Conservation (phyloP, 2,888 invertebrate species). For the Heliconius sara region DNA sequence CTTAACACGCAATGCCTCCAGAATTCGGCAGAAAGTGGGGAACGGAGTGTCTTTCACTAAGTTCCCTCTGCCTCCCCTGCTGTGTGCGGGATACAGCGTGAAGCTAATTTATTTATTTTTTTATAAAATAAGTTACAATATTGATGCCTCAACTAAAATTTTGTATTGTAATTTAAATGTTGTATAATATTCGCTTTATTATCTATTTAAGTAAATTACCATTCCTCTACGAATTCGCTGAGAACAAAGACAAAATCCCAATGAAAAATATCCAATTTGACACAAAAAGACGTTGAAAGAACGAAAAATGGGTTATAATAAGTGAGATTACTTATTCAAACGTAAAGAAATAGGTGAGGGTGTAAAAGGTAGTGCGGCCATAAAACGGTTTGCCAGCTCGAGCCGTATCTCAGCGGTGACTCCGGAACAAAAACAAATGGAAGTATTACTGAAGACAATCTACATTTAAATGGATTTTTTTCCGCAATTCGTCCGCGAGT, state of each 20-base stretch:
- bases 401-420: slow-evolving; percentile 73
- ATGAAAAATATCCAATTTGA: slow-evolving; percentile 23
- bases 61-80: too few relatives aligned
- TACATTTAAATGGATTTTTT: slow-evolving; percentile 82
- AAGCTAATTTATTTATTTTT: too few relatives aligned
- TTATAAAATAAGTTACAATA: too few relatives aligned
- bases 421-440: slow-evolving; percentile 82
- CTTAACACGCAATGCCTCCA: too few relatives aligned
- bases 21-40: too few relatives aligned
- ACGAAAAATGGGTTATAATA: slow-evolving; percentile 18
- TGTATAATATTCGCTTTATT: not conserved
- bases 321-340: slow-evolving; percentile 33
- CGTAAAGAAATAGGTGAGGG: slow-evolving; percentile 33
- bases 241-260: slow-evolving; percentile 19
- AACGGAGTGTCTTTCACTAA: too few relatives aligned
- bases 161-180: not conserved
- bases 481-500: slow-evolving; percentile 80
- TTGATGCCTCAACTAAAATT: not conserved
- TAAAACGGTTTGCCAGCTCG: slow-evolving; percentile 67
- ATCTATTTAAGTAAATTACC: not conserved
- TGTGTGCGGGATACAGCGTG: too few relatives aligned
- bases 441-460: slow-evolving; percentile 82
- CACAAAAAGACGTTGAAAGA: slow-evolving; percentile 4
- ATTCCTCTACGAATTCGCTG: not conserved
- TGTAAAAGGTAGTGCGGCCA: slow-evolving; percentile 53